Conservation (phyloP, 2,797 vertebrate genomes). For the Gadopsis bispinosus region DNA sequence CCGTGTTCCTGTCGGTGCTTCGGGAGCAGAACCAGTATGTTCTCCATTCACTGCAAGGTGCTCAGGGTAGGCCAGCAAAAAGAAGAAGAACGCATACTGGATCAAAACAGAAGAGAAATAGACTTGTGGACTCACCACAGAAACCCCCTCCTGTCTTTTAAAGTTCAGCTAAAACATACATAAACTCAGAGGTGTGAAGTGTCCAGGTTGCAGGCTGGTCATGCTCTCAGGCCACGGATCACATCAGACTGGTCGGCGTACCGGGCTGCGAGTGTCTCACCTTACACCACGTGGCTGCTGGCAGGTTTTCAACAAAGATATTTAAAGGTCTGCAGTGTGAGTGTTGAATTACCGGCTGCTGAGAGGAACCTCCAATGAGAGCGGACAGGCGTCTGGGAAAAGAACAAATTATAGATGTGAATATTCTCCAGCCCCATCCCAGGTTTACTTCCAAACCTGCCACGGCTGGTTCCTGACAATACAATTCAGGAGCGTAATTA, state of each 20-base stretch:
- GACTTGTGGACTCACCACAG: constrained; percentile 45
- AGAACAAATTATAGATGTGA: constrained; percentile 16
- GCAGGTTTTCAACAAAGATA: constrained; percentile 75
- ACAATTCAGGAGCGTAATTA: neutral
- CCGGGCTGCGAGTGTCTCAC: constrained; percentile 75
- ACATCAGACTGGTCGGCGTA: constrained; percentile 62
- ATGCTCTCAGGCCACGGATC: constrained; percentile 60
- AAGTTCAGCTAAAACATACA: constrained; percentile 31
- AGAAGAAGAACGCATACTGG: constrained; percentile 70
- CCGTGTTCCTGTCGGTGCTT: constrained; percentile 87
- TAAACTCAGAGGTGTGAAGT: constrained; percentile 42
- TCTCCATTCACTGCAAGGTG: constrained; percentile 87
- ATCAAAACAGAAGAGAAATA: constrained; percentile 34
- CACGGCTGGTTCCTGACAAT: neutral
- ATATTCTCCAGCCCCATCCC: neutral
- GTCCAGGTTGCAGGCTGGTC: constrained; percentile 46
- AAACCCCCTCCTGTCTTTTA: constrained; percentile 43
- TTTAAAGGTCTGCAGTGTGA: constrained; percentile 84
- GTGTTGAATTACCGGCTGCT: constrained; percentile 79
- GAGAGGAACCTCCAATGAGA: constrained; percentile 56
- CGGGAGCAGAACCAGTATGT: constrained; percentile 86
- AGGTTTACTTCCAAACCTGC: neutral
- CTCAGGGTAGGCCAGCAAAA: constrained; percentile 68
- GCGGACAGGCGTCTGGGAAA: constrained; percentile 64
- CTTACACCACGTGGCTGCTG: constrained; percentile 86